Evolutionary conservation across 2,113 vertebrate species (phyloP).

Genomic region (Gavialis gangeticus): DNA sequence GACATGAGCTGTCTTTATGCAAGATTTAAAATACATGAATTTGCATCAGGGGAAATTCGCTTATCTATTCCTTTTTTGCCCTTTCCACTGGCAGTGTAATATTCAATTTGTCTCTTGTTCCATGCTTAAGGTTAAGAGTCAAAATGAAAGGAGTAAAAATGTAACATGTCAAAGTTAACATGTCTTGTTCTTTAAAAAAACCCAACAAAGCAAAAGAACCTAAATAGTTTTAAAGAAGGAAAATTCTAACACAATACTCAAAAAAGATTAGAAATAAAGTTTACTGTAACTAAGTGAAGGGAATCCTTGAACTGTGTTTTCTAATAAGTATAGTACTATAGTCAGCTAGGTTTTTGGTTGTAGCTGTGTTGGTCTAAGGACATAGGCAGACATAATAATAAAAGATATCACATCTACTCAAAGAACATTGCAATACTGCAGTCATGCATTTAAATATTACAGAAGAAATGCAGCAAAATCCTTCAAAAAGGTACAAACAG

Average conservation of each 20-base stretch:
- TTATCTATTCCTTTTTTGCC: not conserved
- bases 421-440: too few species aligned
- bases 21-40: not conserved
- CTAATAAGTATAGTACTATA: not conserved
- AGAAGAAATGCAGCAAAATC: not conserved
- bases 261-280: not conserved
- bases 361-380: too few species aligned
- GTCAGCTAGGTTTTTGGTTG: too few species aligned
- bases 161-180: not conserved
- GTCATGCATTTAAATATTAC: not conserved
- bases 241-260: not conserved
- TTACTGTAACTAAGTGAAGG: not conserved
- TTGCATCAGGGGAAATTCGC: not conserved
- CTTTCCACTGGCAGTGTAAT: not conserved
- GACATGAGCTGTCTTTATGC: not conserved
- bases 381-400: too few species aligned
- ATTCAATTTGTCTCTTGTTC: not conserved
- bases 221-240: not conserved
- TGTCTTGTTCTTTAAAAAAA: not conserved
- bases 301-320: not conserved
- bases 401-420: too few species aligned
- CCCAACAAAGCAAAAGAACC: not conserved
- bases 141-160: not conserved
- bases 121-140: not conserved
- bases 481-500: too few species aligned